A percentile compares a stretch with the other conserved stretches of the same genome.
phyloP scores from a whole-genome alignment of 2,113 vertebrate genomes.

The Grammatotria lemairii region DNA sequence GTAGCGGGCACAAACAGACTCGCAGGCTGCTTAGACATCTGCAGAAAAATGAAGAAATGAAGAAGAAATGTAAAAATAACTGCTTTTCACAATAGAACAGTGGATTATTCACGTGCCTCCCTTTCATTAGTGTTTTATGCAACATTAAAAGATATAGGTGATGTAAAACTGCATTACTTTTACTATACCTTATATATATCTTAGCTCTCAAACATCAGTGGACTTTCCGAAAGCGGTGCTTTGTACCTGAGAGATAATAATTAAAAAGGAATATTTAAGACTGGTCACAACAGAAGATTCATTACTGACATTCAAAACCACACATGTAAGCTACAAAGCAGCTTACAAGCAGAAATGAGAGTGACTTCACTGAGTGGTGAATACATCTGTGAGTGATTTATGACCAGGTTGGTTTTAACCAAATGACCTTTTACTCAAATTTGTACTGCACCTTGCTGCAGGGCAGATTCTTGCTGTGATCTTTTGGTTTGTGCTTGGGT shows the following conservation, averaged over 20 bases:
- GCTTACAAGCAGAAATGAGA: not conserved
- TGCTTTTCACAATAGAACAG: not conserved
- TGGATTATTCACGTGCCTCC: not conserved
- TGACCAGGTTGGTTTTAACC: not conserved
- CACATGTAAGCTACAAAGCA: not conserved
- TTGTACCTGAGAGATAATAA: slow-evolving; percentile 37
- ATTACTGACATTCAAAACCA: not conserved
- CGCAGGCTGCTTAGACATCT: not conserved
- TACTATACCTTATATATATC: not conserved
- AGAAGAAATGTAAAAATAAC: not conserved
- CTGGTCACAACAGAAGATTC: not conserved
- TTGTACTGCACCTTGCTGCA: slow-evolving; percentile 20
- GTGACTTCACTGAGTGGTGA: not conserved
- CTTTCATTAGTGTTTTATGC: not conserved
- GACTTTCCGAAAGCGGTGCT: slow-evolving; percentile 46
- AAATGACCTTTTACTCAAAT: not conserved
- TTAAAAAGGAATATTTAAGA: not conserved
- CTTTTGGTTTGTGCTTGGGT: slow-evolving; percentile 5
- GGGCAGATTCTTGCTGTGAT: not conserved
- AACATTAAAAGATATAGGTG: not conserved
- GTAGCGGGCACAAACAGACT: not conserved
- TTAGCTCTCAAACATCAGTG: slow-evolving; percentile 66
- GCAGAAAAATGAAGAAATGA: not conserved
- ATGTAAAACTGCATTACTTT: not conserved
- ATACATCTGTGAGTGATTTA: not conserved